Evolutionary conservation across 2,888 invertebrate genomes (phyloP), one percentile per base, ranked within the genome.

Genomic region (Sericinus montela): DNA sequence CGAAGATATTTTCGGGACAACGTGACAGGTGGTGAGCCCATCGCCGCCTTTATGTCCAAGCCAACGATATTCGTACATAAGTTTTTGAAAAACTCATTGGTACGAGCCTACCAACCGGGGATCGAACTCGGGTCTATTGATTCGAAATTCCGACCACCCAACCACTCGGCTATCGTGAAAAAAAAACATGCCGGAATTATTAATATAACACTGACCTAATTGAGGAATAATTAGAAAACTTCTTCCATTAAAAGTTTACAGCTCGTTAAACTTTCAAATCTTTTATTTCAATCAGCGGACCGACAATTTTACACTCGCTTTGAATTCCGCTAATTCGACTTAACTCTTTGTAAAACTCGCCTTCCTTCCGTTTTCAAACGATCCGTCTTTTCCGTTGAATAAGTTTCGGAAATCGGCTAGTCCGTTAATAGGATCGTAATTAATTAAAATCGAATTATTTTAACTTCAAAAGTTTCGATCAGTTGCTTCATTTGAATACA

Each of bases 271-370:
- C 29, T 41, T 36, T 41, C 19, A 8, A 47, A 41, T 30, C 41
- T 42, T 41, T 35, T 36, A 41, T 42, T 47, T 47, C 16, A 29
- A 36, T 19, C 14, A 19, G 32, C 9, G n/a, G 13, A 15, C n/a
- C 29, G 25, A 23, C 36, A 39, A 32, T 23, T 42, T 36, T 25
- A 37, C 42, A 42, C 37, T 42, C 42, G 41, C 47, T 48, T 42
- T 48, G 47, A 42, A 36, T 47, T 38, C 28, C 13, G 42, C 23
- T 48, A 14, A 37, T 37, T 48, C 37, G 37, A 48, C 37, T 42
- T 37, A 37, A 48, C 37, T 42, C 42, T 42, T 37, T 19, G 19
- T 32, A 39, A 45, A 32, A 25, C 25, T 32, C 9, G 23, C 5
- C 19, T 23, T 34, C 32, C 37, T n/a, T 29, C 29, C 47, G 15